phyloP scores from a whole-genome alignment of 2,797 vertebrate genomes.

The Galaxias olidus region DNA sequence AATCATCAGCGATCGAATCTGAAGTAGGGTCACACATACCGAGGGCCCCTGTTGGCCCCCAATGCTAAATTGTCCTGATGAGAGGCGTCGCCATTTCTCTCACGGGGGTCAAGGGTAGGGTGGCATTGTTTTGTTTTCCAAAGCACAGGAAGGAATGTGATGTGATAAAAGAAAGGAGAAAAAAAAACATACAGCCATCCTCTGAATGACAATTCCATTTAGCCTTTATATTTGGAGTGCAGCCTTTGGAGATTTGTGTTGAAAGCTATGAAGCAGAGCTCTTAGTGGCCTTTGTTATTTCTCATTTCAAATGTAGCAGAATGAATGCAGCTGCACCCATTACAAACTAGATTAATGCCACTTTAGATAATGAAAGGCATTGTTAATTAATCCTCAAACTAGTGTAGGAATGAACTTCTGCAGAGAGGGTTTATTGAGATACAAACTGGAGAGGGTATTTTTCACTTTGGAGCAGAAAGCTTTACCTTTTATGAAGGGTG shows the following conservation, averaged over 20 bases:
- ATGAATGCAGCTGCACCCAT: conserved; percentile 7
- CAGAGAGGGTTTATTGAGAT: conserved; percentile 3
- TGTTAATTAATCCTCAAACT: conserved; percentile 8
- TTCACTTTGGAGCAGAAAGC: neutral
- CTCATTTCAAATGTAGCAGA: neutral
- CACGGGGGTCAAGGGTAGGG: conserved; percentile 51
- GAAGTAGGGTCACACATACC: conserved; percentile 52
- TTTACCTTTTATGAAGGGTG: neutral
- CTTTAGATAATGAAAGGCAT: conserved; percentile 12
- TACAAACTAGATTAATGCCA: conserved; percentile 1
- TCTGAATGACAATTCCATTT: conserved; percentile 16
- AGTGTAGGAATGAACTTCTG: conserved; percentile 6
- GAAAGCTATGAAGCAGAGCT: conserved; percentile 11
- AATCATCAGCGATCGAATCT: conserved; percentile 65
- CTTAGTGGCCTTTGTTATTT: conserved; percentile 6
- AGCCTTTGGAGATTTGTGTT: conserved; percentile 9
- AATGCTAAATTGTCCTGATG: conserved; percentile 25
- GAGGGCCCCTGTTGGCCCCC: conserved; percentile 45
- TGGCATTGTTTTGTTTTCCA: conserved; percentile 48
- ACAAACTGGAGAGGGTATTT: neutral
- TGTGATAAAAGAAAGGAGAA: conserved; percentile 11
- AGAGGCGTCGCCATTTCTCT: conserved; percentile 36
- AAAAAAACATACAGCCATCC: conserved; percentile 22
- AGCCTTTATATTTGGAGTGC: conserved; percentile 4
- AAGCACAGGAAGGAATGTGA: conserved; percentile 43